These are phyloP conservation scores for Cenopis cana DNA, from an alignment of 2,888 invertebrate species.

Conservation along the genomic window DNA sequence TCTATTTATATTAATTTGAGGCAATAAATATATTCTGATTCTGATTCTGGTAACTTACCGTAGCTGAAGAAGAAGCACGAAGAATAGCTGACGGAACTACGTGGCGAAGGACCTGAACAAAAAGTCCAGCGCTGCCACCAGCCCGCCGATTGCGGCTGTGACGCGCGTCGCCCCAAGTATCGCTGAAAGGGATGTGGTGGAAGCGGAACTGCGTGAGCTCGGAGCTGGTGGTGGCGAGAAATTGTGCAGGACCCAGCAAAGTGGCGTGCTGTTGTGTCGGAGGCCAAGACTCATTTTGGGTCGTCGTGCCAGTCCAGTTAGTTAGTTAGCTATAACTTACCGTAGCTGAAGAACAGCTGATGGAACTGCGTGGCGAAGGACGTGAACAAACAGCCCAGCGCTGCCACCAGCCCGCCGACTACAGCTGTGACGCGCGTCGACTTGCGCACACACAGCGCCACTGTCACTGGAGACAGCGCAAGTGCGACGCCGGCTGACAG, in stretches of 20 bases:
- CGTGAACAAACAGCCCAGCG: slow-evolving; percentile 94
- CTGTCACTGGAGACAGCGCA: slow-evolving; percentile 92
- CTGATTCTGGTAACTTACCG: too few species aligned
- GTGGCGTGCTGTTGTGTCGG: too few species aligned
- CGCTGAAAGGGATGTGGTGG: too few species aligned
- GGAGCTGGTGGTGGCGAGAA: too few species aligned
- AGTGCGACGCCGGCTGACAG: slow-evolving; percentile 91
- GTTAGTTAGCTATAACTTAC: slow-evolving; percentile 59
- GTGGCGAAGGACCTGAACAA: slow-evolving; percentile 96
- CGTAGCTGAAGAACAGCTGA: slow-evolving; percentile 94
- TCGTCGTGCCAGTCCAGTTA: too few species aligned
- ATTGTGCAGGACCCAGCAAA: too few species aligned
- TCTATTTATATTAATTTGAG: too few species aligned
- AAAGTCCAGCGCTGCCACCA: slow-evolving; percentile 93
- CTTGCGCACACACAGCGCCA: slow-evolving; percentile 93
- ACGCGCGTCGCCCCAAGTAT: too few species aligned
- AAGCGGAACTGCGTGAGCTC: too few species aligned
- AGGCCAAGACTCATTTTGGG: too few species aligned
- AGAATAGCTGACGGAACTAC: slow-evolving; percentile 95
- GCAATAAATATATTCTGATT: too few species aligned
- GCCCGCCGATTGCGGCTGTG: slow-evolving; percentile 94
- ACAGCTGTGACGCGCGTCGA: slow-evolving; percentile 95
- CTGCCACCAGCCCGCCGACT: slow-evolving; percentile 93
- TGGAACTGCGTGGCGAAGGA: slow-evolving; percentile 96
- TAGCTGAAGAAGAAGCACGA: too few species aligned